Percentiles rank a stretch among this genome's conserved stretches.
phyloP scores from a whole-genome alignment of 2,888 invertebrate genomes.

The Serripes groenlandicus region DNA sequence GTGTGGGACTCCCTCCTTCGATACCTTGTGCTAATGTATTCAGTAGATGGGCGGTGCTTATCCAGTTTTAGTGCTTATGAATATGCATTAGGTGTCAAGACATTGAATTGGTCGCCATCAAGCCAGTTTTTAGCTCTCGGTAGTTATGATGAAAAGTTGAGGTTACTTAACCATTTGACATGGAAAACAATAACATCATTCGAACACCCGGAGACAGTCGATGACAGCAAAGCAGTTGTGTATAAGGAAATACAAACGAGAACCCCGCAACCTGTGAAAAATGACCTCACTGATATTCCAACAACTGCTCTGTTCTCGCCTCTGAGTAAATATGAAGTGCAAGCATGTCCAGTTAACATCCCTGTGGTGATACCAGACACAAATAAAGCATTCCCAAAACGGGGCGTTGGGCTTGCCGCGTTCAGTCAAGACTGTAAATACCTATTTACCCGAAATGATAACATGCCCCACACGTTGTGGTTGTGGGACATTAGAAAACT shows the following conservation, averaged over 20 bases:
- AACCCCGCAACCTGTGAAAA: constrained; percentile 72
- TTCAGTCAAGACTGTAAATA: constrained; percentile 86
- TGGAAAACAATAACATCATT: constrained; percentile 85
- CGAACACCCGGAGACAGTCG: constrained; percentile 79
- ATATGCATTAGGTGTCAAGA: constrained; percentile 86
- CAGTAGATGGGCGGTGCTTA: constrained; percentile 86
- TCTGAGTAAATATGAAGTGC: constrained; percentile 84
- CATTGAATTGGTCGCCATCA: constrained; percentile 86
- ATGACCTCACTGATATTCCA: constrained; percentile 71
- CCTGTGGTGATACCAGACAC: constrained; percentile 83
- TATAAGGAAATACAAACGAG: constrained; percentile 83
- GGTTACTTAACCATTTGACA: constrained; percentile 86
- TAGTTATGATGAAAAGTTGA: constrained; percentile 86
- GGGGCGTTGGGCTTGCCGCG: constrained; percentile 83
- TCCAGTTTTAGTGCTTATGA: constrained; percentile 85
- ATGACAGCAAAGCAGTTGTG: constrained; percentile 73
- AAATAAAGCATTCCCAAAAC: constrained; percentile 84
- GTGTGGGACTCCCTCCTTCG: constrained; percentile 86
- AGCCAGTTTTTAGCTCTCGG: constrained; percentile 87
- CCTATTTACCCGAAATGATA: constrained; percentile 85
- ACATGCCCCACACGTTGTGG: constrained; percentile 86
- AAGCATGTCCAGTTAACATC: constrained; percentile 75
- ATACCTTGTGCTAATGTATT: constrained; percentile 86
- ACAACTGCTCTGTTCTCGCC: constrained; percentile 79
- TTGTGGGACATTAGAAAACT: constrained; percentile 86